Base-by-base conservation (phyloP, 2,113 vertebrate genomes). In the Scomber colias region DNA sequence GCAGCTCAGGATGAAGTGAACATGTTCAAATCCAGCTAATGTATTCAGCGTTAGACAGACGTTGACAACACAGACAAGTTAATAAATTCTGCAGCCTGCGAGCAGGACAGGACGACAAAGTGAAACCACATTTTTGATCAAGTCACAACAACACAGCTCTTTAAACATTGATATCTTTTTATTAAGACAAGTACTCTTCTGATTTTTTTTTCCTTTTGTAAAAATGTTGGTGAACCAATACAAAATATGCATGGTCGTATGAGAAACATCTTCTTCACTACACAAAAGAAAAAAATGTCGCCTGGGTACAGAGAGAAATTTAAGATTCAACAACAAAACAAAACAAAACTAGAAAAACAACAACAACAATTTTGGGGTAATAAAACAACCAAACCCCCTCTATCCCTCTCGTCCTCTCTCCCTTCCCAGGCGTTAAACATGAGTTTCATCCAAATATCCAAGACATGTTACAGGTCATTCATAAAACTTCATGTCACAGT, bases 111-210 rank as follows among this genome's bases (percentile, higher is more conserved):
- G 6, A 80, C 17, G 12, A 68, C 54, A 79, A 75, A 79, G 61
- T 30, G 13, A 83, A 75, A 35, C 0, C 35, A 45, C 1, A 0
- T 27, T 48, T 80, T 45, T 67, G 44, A 82, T 64, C 46, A 68
- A 87, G 27, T 81, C 48, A 93, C 73, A 86, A 67, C 51, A 54
- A 49, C 73, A 71, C 82, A 35, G 11, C 35, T 21, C 57, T 90
- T 93, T 91, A 90, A 94, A 96, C 95, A 95, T 96, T 94, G 92
- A 95, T 92, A 94, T 93, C 87, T 94, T 95, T 95, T 95, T 96
- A 95, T 96, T 96, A 95, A 96, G 95, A 96, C 95, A 95, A 95
- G 93, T 90, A 95, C 95, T 96, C 93, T 92, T 95, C 89, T 85
- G 86, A 90, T 91, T 91, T 93, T 94, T 85, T 92, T 89, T 92